A percentile compares a stretch with the other conserved stretches of the same genome.
phyloP scores from a whole-genome alignment of 2,797 vertebrate species.

The Cossypha heuglini region DNA sequence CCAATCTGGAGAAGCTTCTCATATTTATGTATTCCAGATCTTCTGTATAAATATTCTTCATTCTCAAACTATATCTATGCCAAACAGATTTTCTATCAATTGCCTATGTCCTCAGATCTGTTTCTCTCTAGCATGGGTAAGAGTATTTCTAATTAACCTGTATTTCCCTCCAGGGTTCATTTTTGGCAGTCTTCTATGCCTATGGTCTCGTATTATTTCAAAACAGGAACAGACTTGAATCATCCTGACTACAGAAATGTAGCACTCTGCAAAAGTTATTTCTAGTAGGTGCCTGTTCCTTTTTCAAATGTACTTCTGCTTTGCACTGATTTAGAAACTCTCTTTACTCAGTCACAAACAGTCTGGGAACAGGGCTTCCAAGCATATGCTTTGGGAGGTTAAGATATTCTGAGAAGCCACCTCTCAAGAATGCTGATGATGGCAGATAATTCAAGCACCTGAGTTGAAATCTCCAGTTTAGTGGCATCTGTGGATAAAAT shows the following conservation, averaged over 20 bases:
- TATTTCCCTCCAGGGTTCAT: neutral
- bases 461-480: neutral
- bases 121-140: neutral
- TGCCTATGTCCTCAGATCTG: neutral
- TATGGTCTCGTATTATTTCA: neutral
- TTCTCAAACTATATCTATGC: neutral
- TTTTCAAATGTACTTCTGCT: neutral
- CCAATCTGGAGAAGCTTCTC: neutral
- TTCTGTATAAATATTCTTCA: neutral
- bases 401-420: neutral
- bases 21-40: neutral
- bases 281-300: constrained; percentile 3
- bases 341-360: neutral
- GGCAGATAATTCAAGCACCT: neutral
- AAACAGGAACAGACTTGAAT: neutral
- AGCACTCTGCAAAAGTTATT: neutral
- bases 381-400: neutral
- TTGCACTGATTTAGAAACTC: neutral
- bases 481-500: neutral
- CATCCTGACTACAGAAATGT: neutral
- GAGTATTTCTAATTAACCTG: neutral
- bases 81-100: neutral
- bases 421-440: neutral
- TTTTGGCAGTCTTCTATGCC: neutral
- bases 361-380: neutral